These are phyloP conservation scores for Caenorhabditis panamensis DNA, from an alignment of 2,888 invertebrate species.

Conservation along the genomic window DNA sequence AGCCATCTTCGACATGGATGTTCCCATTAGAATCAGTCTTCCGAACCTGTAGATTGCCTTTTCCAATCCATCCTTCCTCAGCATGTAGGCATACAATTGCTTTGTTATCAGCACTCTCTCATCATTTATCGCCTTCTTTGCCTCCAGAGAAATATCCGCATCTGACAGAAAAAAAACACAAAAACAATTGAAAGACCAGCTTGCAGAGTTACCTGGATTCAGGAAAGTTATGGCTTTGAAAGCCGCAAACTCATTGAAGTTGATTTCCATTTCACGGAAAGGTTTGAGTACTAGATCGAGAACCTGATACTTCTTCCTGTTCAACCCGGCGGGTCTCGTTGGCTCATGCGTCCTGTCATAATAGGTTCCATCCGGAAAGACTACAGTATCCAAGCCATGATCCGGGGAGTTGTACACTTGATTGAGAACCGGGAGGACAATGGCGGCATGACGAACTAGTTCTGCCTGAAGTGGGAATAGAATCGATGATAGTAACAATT, in stretches of 20 bases:
- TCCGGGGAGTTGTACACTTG: slow-evolving; percentile 79
- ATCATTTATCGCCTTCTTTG: slow-evolving; percentile 69
- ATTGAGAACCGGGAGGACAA: slow-evolving; percentile 77
- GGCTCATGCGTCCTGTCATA: slow-evolving; percentile 78
- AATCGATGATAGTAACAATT: not conserved
- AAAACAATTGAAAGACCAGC: slow-evolving; percentile 21
- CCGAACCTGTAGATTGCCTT: slow-evolving; percentile 78
- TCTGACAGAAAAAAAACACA: slow-evolving; percentile 68
- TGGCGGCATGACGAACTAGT: slow-evolving; percentile 78
- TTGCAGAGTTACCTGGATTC: slow-evolving; percentile 76
- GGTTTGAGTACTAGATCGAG: slow-evolving; percentile 79
- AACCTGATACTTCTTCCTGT: slow-evolving; percentile 75
- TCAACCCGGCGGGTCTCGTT: slow-evolving; percentile 68
- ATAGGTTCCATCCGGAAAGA: slow-evolving; percentile 79
- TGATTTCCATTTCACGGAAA: slow-evolving; percentile 76
- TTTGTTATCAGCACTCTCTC: slow-evolving; percentile 75
- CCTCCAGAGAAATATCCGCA: slow-evolving; percentile 73
- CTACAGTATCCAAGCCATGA: slow-evolving; percentile 77
- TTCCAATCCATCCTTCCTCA: slow-evolving; percentile 71
- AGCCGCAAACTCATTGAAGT: slow-evolving; percentile 79
- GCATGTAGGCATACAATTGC: slow-evolving; percentile 77
- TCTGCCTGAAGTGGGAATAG: slow-evolving; percentile 68
- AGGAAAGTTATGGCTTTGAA: slow-evolving; percentile 80
- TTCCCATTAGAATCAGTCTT: slow-evolving; percentile 78
- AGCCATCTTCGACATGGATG: slow-evolving; percentile 79